Evolutionary conservation across 2,113 vertebrate genomes (phyloP), one percentile per base, ranked within the genome.

Genomic region (Limanda limanda): DNA sequence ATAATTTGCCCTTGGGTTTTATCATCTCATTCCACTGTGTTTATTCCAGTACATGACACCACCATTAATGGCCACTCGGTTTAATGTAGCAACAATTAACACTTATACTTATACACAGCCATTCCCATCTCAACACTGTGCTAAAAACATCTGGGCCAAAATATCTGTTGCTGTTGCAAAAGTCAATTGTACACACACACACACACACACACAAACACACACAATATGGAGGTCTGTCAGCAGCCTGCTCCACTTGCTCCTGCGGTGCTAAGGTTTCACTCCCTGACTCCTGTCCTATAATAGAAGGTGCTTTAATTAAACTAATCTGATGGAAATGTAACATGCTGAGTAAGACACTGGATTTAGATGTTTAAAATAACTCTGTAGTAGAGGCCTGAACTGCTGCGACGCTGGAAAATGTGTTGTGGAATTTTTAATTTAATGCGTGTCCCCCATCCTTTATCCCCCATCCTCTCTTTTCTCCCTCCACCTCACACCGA

Each of bases 281-380:
- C 78, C 42, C 76, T 61, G 86, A 89, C 70, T 69, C 68, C 76
- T 66, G 66, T 76, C 88, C 73, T 56, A 60, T 84, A 80, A 88
- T 76, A 92, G 90, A 89, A 90, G 62, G 65, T 5, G 78, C 87
- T 88, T 90, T 83, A 92, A 93, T 92, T 86, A 93, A 88, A 76
- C 63, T 68, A 70, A 81, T 84, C 88, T 86, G 63, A 82, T 83
- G 77, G 70, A 85, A 68, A 60, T 59, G 73, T 52, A 59, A 51
- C 66, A 45, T 51, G 68, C 74, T 78, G 75, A 86, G 64, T 37
- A 25, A 37, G 74, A 64, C 40, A 9, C 84, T 81, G 0, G 1
- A 71, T 87, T 91, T 85, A 47, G 79, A 81, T 52, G 58, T 70
- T 47, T 23, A 40, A 79, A 71, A 57, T 59, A 64, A 55, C 35